A percentile compares a stretch with the other conserved stretches of the same genome.
phyloP scores from a whole-genome alignment of 2,888 invertebrate species.

The Periphyllus acericola region DNA sequence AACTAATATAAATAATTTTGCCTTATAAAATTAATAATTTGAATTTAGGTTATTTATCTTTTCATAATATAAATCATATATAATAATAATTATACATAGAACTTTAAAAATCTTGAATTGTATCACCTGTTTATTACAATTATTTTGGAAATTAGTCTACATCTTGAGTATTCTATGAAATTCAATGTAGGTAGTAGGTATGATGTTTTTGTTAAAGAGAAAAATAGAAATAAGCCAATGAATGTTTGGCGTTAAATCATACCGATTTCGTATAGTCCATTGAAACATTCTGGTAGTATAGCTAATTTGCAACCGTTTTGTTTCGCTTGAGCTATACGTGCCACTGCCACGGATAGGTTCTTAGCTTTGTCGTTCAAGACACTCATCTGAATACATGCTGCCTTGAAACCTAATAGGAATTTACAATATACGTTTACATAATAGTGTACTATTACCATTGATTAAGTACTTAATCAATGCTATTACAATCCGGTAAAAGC shows the following conservation, averaged over 20 bases:
- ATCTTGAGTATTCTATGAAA: too few species aligned
- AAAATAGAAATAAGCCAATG: neutral
- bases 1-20: too few species aligned
- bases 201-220: too few species aligned
- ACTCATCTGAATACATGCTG: slow-evolving; percentile 84
- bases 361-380: slow-evolving; percentile 79
- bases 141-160: too few species aligned
- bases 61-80: too few species aligned
- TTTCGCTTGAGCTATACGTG: slow-evolving; percentile 78
- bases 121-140: too few species aligned
- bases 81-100: too few species aligned
- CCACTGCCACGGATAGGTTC: slow-evolving; percentile 80
- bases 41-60: too few species aligned
- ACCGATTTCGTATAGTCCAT: slow-evolving; percentile 91
- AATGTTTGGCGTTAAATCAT: slow-evolving; percentile 63
- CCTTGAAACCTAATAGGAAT: slow-evolving; percentile 71
- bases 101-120: neutral
- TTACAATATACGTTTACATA: neutral
- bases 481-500: neutral
- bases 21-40: too few species aligned
- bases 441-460: too few species aligned
- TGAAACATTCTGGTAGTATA: slow-evolving; percentile 87
- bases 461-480: neutral
- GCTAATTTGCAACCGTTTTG: slow-evolving; percentile 74
- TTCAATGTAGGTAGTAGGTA: too few species aligned